phyloP scores from a whole-genome alignment of 1,140 invertebrate species.

The Pseudomyrmex flavicornis region DNA sequence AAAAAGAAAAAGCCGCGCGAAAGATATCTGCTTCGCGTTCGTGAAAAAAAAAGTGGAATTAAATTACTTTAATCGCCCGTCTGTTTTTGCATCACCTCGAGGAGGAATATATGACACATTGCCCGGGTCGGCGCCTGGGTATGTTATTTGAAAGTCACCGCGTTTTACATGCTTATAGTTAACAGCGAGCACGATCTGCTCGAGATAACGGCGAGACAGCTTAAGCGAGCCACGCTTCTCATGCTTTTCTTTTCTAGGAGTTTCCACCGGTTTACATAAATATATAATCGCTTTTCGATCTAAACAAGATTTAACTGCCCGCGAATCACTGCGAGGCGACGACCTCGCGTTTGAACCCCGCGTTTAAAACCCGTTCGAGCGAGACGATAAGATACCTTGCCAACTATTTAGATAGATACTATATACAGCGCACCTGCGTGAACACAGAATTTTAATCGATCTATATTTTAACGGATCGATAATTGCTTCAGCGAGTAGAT shows the following conservation, averaged over 20 bases:
- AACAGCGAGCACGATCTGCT: conserved; percentile 22
- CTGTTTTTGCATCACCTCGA: conserved; percentile 8
- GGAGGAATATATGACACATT: conserved; percentile 16
- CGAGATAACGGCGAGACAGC: conserved; percentile 36
- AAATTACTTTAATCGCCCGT: conserved; percentile 29
- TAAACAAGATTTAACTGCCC: conserved; percentile 21
- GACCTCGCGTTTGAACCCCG: neutral
- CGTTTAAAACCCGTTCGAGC: neutral
- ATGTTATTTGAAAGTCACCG: conserved; percentile 43
- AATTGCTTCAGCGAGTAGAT: neutral
- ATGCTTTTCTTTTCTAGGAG: conserved; percentile 51
- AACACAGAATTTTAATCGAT: neutral
- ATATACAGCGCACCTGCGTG: neutral
- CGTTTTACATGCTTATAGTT: neutral
- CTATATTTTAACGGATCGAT: neutral
- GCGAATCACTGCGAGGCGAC: conserved; percentile 3
- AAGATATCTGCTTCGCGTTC: conserved; percentile 1
- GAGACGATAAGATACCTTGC: neutral
- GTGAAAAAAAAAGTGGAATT: neutral
- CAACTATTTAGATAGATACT: neutral
- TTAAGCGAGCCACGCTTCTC: conserved; percentile 42
- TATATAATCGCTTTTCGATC: conserved; percentile 50
- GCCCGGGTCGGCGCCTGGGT: neutral
- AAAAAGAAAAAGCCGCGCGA: conserved; percentile 5
- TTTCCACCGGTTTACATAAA: conserved; percentile 36